Base-by-base conservation (phyloP, 1,140 invertebrate species). In the Bombus impatiens region DNA sequence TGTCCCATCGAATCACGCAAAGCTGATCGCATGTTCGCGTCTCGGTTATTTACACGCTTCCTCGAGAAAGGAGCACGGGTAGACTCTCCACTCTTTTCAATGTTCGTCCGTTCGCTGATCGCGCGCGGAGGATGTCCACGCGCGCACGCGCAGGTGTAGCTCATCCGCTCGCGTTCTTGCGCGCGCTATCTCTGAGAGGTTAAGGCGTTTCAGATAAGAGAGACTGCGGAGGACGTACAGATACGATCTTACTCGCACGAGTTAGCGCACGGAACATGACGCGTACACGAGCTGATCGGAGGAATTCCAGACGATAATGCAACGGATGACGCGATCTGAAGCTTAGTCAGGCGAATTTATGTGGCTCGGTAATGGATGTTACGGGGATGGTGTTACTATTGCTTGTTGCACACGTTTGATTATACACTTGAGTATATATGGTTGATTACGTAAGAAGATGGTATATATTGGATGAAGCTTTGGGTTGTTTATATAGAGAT, bases 311-410 rank as follows among this genome's bases (percentile, higher is more conserved):
- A 28, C 37, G 76, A 78, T 78, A 78, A 78, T 62, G 57, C 76
- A 62, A 62, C 57, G 5, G 57, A 62, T 78, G 76, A 62, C 76
- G 74, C 74, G 74, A 76, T 76, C 74, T 76, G 74, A 76, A 76
- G 74, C 74, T 32, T 53, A 47, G 44, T 25, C 44, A 32, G 47
- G 47, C 74, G 74, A 76, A 57, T 76, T 57, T 76, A 76, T 57
- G 44, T 25, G 15, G 10, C 74, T 18, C 9, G 44, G 18, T 76
- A 76, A 76, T 76, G 74, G 32, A 76, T 76, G 74, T 76, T 75
- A 35, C 72, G 28, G 72, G 42, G 72, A 47, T 44, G 72, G 15
- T 44, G 72, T 75, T 76, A 53, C 74, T 57, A 25, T 75, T 75
- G 42, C 72, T 47, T 10, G 44, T 75, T 32, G 15, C 13, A 44